Conservation (phyloP, 2,797 vertebrate species). For the Furcifer pardalis region DNA sequence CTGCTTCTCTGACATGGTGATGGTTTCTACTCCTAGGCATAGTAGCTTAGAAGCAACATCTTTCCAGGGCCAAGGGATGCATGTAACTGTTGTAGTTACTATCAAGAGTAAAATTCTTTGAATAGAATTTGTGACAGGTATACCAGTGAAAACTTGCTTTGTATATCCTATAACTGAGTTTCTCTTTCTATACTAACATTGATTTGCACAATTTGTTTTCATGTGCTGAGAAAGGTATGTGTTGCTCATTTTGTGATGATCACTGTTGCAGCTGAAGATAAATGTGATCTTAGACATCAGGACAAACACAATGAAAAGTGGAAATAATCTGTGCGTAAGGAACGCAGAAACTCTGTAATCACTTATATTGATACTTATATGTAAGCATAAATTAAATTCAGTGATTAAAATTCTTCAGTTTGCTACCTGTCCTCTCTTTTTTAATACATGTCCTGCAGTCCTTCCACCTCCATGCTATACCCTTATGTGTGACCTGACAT, state of each 20-base stretch:
- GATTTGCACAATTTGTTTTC: too few relatives aligned
- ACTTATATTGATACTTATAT: not conserved
- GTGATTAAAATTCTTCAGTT: not conserved
- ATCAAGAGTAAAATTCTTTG: not conserved
- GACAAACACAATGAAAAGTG: not conserved
- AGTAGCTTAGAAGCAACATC: not conserved
- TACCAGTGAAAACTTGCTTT: not conserved
- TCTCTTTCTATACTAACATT: constrained; percentile 46
- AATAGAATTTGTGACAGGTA: not conserved
- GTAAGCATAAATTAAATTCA: not conserved
- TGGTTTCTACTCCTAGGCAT: not conserved
- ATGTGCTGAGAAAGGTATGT: not conserved
- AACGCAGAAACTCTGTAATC: not conserved
- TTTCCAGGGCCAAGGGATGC: not conserved
- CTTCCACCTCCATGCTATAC: not conserved
- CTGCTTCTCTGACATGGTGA: not conserved
- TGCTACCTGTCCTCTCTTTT: not conserved
- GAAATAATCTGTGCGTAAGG: not conserved
- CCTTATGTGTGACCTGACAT: not conserved
- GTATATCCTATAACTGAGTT: constrained; percentile 40
- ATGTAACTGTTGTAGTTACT: not conserved
- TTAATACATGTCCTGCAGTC: not conserved
- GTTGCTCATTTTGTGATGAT: not conserved
- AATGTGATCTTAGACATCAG: not conserved
- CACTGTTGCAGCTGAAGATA: not conserved